A percentile compares a stretch with the other conserved stretches of the same genome.
phyloP scores from a whole-genome alignment of 2,888 invertebrate species.

The Drosophila aldrichi region DNA sequence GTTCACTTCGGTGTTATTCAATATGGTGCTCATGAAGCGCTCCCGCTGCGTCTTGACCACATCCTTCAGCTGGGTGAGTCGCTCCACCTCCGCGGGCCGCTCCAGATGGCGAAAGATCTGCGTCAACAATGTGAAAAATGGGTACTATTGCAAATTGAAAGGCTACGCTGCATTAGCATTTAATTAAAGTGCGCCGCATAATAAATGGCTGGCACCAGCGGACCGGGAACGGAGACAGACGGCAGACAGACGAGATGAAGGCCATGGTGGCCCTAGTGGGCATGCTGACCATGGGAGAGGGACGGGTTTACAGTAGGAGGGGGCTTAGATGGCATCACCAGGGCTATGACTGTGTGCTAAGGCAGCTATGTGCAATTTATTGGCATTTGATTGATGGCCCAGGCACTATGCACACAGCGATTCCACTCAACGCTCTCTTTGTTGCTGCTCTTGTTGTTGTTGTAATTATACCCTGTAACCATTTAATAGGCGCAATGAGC shows the following conservation, averaged over 20 bases:
- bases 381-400: constrained; percentile 50
- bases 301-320: not conserved
- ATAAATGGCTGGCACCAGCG: constrained; percentile 21
- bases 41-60: constrained; percentile 87
- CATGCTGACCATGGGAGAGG: not conserved
- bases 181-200: constrained; percentile 51
- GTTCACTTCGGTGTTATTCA: constrained; percentile 87
- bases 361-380: constrained; percentile 31
- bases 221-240: not conserved
- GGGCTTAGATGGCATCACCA: constrained; percentile 30
- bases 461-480: constrained; percentile 23
- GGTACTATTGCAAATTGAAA: constrained; percentile 34
- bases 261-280: not conserved
- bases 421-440: not conserved
- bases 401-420: constrained; percentile 20
- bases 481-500: not conserved
- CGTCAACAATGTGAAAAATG: constrained; percentile 6
- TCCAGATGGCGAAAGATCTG: constrained; percentile 93
- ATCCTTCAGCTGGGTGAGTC: constrained; percentile 88
- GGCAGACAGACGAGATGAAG: not conserved
- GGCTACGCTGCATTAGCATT: constrained; percentile 39
- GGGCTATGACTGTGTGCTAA: constrained; percentile 3
- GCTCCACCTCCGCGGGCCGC: constrained; percentile 90
- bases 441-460: not conserved
- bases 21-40: constrained; percentile 87